Evolutionary conservation across 2,113 vertebrate genomes (phyloP), one percentile per base, ranked within the genome.

Genomic region (Columba janthina): DNA sequence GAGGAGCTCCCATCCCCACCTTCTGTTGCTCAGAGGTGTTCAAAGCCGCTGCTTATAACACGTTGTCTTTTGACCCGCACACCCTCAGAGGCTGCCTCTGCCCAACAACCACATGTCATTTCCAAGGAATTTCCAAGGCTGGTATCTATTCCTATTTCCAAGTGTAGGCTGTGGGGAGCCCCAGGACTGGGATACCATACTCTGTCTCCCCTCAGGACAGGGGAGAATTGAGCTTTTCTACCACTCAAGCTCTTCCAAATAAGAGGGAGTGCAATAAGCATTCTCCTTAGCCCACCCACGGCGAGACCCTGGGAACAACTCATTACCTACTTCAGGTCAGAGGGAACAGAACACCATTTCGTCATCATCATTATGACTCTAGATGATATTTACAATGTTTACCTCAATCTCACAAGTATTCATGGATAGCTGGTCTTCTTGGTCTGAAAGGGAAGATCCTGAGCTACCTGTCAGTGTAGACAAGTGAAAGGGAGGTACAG

Each of bases 101-200:
- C 24, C 65, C 31, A 53, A 54, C 31, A 70, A 31, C n/a, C n/a
- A 60, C 2, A 1, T 29, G 24, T 28, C 0, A 1, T 54, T 88
- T 91, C 51, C 28, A 50, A 62, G 50, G 54, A 79, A 73, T 46
- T 46, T 46, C 44, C 2, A 5, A 85, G 1, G 6, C 42, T 64
- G 32, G 17, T 48, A 38, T 38, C 79, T 90, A 4, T 36, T 90
- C 53, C 65, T 38, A 56, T 70, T 88, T 76, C 60, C 36, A 88
- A 42, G 17, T 12, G 5, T 58, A 62, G 31, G n/a, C 12, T 89
- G 38, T 34, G 22, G 18, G 8, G 25, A 79, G 15, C 2, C 24
- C 56, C 34, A 69, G 29, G 34, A 25, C 48, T 53, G 10, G 18
- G 31, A 61, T 36, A 60, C 28, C 50, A 94, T n/a, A 58, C 19